Base-by-base conservation (phyloP, 2,797 vertebrate genomes). In the Semaprochilodus insignis region DNA sequence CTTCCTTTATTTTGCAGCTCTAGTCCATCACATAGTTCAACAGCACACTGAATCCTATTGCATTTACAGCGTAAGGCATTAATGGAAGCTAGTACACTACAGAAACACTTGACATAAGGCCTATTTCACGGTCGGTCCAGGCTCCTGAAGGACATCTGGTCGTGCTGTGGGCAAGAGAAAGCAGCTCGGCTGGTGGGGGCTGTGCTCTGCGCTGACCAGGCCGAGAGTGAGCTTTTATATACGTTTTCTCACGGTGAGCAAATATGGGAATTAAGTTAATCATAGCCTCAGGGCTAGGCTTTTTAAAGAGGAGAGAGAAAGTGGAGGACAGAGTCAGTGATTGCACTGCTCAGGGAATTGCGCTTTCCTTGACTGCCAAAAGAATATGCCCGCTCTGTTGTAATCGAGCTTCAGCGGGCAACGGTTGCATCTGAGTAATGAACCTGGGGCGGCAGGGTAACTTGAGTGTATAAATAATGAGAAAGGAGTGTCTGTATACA, bases 241-340 rank as follows among this genome's bases (percentile, higher is more conserved):
- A 85, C 60, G 86, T 82, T 87, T 90, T 89, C 90, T 91, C 90
- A 88, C 73, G 70, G 82, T 74, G 60, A 84, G 74, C 48, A 80
- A 88, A 87, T 84, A 87, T 63, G 72, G 71, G 85, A 85, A 83
- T 88, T 83, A 86, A 84, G 84, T 80, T 87, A 88, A 89, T 87
- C 80, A 81, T 86, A 80, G 86, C 87, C 83, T 82, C 27, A 70
- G 84, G 87, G 83, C 72, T 62, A 80, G 48, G 67, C 69, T 55
- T 80, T 87, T 84, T 85, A 85, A 55, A 81, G 82, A 77, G 77
- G 21, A 71, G 69, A 51, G 44, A 51, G 44, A 73, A 51, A 23
- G 54, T 19, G 54, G 62, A 72, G 48, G 60, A 48, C 54, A 78
- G 74, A 77, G 77, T 78, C 81, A 62, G 81, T 86, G 86, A 86